Evolutionary conservation across 2,797 vertebrate species (phyloP).

Genomic region (Threskiornis aethiopicus): DNA sequence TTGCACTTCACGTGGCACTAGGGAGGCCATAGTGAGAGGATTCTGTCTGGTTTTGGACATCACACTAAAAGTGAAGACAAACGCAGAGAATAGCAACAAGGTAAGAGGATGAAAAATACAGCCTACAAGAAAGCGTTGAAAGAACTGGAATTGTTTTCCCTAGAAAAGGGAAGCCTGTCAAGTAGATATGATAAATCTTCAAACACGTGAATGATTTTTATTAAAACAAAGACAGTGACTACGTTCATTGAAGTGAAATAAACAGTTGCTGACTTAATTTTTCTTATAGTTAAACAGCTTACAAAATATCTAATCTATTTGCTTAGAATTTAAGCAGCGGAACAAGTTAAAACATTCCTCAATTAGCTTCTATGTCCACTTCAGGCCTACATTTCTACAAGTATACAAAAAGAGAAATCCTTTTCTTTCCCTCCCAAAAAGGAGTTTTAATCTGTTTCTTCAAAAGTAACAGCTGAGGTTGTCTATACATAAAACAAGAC

Average conservation of each 20-base stretch:
- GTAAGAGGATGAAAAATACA: background rate
- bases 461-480: background rate
- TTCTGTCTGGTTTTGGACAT: background rate
- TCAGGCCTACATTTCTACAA: background rate
- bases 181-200: background rate
- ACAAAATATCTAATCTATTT: background rate
- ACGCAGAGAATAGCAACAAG: background rate
- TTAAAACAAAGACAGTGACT: background rate
- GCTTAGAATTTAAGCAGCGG: background rate
- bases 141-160: background rate
- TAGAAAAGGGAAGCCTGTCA: background rate
- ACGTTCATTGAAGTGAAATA: background rate
- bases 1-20: background rate
- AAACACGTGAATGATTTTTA: background rate
- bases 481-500: background rate
- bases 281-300: background rate
- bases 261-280: background rate
- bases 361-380: background rate
- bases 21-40: background rate
- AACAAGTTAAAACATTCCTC: background rate
- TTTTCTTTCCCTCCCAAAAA: background rate
- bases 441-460: background rate
- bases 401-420: background rate
- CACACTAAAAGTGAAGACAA: background rate
- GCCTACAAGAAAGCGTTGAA: background rate